Evolutionary conservation across 2,888 invertebrate genomes (phyloP).

Genomic region (Eumacrocentrus americanus): DNA sequence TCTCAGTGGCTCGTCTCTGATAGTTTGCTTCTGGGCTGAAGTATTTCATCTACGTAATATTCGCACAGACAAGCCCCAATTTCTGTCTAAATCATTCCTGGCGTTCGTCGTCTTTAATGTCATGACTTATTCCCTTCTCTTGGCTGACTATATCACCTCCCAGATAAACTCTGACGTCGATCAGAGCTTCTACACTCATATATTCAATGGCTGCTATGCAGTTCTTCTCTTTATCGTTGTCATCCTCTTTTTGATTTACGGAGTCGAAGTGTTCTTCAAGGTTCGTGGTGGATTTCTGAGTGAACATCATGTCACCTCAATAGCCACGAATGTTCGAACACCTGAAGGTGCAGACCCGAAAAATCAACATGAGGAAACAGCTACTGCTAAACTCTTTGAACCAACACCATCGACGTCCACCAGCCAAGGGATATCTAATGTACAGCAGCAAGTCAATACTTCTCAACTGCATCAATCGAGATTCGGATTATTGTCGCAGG

Average conservation of each 20-base stretch:
- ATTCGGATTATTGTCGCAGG: conserved; percentile 86
- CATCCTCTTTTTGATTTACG: conserved; percentile 91
- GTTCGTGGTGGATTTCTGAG: conserved; percentile 86
- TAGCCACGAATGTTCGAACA: conserved; percentile 60
- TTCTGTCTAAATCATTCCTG: conserved; percentile 88
- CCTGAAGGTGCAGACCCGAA: conserved; percentile 46
- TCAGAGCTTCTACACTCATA: conserved; percentile 78
- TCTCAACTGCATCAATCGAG: conserved; percentile 92
- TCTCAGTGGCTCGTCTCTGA: conserved; percentile 85
- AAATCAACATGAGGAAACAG: conserved; percentile 63
- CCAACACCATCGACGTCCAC: conserved; percentile 49
- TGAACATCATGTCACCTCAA: conserved; percentile 72
- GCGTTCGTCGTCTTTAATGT: conserved; percentile 90
- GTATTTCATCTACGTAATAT: conserved; percentile 88
- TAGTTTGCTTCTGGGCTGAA: conserved; percentile 96
- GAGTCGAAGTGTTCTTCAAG: conserved; percentile 93
- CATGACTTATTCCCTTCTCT: conserved; percentile 82
- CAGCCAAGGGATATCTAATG: conserved; percentile 48
- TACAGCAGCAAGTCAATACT: conserved; percentile 70
- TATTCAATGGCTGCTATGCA: conserved; percentile 92
- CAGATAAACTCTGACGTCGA: conserved; percentile 58
- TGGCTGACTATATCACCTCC: conserved; percentile 73
- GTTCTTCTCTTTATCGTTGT: conserved; percentile 89
- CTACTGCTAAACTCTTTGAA: conserved; percentile 56
- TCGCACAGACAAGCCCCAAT: conserved; percentile 86